phyloP scores from a whole-genome alignment of 2,113 vertebrate species.

The Sphyrna mokarran region DNA sequence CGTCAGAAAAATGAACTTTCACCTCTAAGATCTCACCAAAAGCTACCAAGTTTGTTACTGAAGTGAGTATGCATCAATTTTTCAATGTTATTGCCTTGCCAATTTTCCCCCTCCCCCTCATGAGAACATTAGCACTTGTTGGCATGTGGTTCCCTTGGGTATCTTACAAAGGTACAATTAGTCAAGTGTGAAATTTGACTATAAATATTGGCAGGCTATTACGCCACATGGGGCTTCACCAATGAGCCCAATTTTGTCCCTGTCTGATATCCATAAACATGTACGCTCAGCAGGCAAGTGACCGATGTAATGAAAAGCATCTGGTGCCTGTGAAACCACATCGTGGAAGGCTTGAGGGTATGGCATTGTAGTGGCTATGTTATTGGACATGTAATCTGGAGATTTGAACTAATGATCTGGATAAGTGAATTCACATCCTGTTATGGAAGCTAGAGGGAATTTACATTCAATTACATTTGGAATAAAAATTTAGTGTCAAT shows the following conservation, averaged over 20 bases:
- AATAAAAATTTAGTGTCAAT: background rate
- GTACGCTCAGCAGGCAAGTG: background rate
- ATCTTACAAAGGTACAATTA: background rate
- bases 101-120: background rate
- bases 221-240: background rate
- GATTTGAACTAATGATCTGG: background rate
- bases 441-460: background rate
- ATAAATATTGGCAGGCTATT: background rate
- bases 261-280: background rate
- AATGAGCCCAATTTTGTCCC: background rate
- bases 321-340: background rate
- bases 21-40: background rate
- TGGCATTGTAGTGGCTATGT: background rate
- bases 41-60: background rate
- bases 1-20: background rate
- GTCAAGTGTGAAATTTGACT: background rate
- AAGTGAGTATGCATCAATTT: background rate
- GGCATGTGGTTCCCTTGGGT: background rate
- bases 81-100: background rate
- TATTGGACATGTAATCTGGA: background rate
- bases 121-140: background rate
- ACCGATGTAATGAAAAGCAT: background rate
- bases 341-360: background rate
- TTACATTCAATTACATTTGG: background rate
- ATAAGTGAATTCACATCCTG: background rate